phyloP scores from a whole-genome alignment of 2,888 invertebrate species.

The Zelleria hepariella region DNA sequence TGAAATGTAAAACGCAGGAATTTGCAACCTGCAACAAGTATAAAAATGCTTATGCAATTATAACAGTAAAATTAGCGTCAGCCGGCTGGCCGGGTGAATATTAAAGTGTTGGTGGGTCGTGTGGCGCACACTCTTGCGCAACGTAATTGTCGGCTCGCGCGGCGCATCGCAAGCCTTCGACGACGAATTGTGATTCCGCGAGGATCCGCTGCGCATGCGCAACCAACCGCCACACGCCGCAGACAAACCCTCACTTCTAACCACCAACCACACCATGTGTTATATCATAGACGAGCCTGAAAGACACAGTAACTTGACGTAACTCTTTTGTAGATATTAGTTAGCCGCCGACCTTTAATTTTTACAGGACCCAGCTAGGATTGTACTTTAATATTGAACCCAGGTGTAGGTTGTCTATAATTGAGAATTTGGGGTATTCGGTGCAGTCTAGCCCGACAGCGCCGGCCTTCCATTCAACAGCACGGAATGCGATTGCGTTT shows the following conservation, averaged over 20 bases:
- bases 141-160: conserved; percentile 40
- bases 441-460: neutral
- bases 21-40: conserved; percentile 1
- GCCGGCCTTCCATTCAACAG: neutral
- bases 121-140: conserved; percentile 40
- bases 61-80: conserved; percentile 27
- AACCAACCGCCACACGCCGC: neutral
- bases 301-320: neutral
- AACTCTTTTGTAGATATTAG: too few relatives aligned
- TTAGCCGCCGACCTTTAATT: too few relatives aligned
- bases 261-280: neutral
- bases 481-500: neutral
- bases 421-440: neutral
- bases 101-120: conserved; percentile 21
- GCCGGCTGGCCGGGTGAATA: conserved; percentile 29
- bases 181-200: neutral
- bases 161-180: conserved; percentile 25
- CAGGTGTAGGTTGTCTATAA: neutral
- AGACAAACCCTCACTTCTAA: neutral
- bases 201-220: neutral
- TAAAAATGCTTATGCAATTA: conserved; percentile 40
- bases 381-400: neutral
- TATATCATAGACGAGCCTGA: neutral
- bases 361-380: too few relatives aligned
- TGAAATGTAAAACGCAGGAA: conserved; percentile 8